phyloP scores from a whole-genome alignment of 1,140 invertebrate genomes.

The Calliopsis andreniformis region DNA sequence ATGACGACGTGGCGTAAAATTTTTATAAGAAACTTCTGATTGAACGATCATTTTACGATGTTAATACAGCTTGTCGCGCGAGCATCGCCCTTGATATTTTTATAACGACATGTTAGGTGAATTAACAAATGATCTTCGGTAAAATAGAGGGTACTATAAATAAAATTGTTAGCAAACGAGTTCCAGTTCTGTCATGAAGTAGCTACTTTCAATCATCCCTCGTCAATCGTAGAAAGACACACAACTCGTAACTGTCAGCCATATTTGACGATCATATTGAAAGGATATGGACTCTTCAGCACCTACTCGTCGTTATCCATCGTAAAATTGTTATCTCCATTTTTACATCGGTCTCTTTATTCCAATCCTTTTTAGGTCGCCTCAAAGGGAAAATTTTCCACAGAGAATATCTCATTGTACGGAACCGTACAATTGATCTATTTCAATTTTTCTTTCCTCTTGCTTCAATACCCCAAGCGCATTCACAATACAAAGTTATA shows the following conservation, averaged over 20 bases:
- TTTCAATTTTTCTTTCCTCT: too few species aligned
- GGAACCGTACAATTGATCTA: too few species aligned
- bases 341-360: not conserved
- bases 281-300: not conserved
- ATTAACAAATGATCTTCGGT: not conserved
- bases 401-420: too few species aligned
- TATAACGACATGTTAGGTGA: not conserved
- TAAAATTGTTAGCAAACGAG: not conserved
- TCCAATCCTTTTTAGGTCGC: too few species aligned
- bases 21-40: conserved; percentile 44
- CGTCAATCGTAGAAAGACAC: not conserved
- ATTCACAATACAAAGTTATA: too few species aligned
- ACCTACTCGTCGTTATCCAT: not conserved
- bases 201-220: not conserved
- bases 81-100: not conserved
- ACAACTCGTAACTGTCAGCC: not conserved
- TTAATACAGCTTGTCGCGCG: not conserved
- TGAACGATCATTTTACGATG: conserved; percentile 43
- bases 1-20: conserved; percentile 27
- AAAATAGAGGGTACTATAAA: not conserved
- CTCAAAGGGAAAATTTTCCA: not conserved
- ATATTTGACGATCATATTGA: not conserved
- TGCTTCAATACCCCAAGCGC: too few species aligned
- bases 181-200: not conserved
- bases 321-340: not conserved